These are phyloP conservation scores for Mormoops blainvillei DNA, from an alignment of 2,113 vertebrate genomes.

Conservation along the genomic window DNA sequence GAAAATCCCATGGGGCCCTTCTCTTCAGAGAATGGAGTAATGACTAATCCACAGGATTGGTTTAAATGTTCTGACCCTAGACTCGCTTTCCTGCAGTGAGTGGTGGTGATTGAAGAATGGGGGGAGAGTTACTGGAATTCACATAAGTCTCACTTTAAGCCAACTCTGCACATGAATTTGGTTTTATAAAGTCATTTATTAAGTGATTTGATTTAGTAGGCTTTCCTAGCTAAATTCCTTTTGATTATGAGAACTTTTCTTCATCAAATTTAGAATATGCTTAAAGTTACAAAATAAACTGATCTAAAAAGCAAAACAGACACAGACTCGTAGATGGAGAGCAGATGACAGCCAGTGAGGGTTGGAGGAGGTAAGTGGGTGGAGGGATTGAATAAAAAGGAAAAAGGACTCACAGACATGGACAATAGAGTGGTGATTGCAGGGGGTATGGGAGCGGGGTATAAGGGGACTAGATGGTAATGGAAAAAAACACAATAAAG, in stretches of 20 bases:
- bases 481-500: too few relatives aligned
- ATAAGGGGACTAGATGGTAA: too few relatives aligned
- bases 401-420: too few relatives aligned
- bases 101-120: not conserved
- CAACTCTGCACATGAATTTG: not conserved
- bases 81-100: not conserved
- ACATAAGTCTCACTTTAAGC: not conserved
- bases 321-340: too few relatives aligned
- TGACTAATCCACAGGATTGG: not conserved
- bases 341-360: too few relatives aligned
- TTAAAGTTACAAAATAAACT: not conserved
- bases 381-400: too few relatives aligned
- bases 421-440: too few relatives aligned
- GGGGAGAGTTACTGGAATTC: not conserved
- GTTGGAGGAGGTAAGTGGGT: too few relatives aligned
- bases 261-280: not conserved
- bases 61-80: not conserved
- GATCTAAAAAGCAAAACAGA: too few relatives aligned
- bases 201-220: not conserved
- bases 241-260: not conserved
- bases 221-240: not conserved
- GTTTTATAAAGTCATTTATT: not conserved
- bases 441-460: too few relatives aligned
- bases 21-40: not conserved
- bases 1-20: not conserved